These are phyloP conservation scores for Phymanthus crucifer DNA, from an alignment of 92 coral and sea anemone genomes.

Conservation along the genomic window DNA sequence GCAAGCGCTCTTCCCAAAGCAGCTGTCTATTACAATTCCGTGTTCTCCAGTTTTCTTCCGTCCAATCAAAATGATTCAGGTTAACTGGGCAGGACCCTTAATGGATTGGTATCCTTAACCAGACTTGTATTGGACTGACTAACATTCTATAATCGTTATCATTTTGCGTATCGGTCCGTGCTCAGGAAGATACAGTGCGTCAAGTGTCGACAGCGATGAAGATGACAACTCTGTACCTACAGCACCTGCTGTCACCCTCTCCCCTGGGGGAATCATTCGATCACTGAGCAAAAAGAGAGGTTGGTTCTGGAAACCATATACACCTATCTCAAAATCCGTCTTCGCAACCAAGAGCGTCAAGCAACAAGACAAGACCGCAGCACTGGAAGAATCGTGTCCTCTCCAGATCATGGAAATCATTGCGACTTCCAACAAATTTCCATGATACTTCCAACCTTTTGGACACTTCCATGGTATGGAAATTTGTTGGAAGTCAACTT, in stretches of 20 bases:
- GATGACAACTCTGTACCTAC: conserved; percentile 41
- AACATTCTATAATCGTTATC: not conserved
- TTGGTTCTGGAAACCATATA: conserved; percentile 22
- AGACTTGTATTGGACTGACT: conserved; percentile 8
- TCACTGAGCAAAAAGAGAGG: conserved; percentile 65
- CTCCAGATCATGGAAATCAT: too few species aligned
- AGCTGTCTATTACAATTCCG: too few species aligned
- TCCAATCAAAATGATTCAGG: too few species aligned
- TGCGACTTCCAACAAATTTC: too few species aligned
- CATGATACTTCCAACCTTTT: too few species aligned
- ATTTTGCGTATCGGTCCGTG: conserved; percentile 18
- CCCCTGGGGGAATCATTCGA: conserved; percentile 58
- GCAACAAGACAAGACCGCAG: too few species aligned
- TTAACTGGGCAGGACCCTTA: not conserved
- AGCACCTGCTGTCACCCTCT: conserved; percentile 38
- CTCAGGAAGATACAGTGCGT: conserved; percentile 31
- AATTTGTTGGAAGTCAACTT: too few species aligned
- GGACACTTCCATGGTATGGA: too few species aligned
- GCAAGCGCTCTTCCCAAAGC: too few species aligned
- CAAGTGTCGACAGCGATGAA: conserved; percentile 66
- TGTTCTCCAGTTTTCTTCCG: not conserved
- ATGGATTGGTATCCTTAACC: too few species aligned
- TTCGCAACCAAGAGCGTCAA: too few species aligned
- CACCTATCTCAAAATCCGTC: not conserved
- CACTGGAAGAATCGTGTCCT: too few species aligned